phyloP scores from a whole-genome alignment of 2,888 invertebrate species.

The Galerucella calmariensis region DNA sequence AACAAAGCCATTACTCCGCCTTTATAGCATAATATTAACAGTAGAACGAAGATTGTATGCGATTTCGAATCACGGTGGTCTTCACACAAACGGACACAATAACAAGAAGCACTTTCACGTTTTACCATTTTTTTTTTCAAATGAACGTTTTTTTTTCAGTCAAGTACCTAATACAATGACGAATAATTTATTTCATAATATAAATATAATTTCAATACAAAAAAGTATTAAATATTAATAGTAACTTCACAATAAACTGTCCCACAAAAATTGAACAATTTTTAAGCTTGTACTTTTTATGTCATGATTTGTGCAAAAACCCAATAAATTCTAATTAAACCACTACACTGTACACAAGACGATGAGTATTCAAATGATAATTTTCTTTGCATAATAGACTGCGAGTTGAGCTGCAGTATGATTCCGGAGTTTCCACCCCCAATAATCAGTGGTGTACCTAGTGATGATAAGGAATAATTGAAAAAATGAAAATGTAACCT shows the following conservation, averaged over 20 bases:
- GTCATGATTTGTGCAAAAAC: conserved; percentile 22
- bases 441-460: background rate
- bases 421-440: conserved; percentile 30
- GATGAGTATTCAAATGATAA: conserved; percentile 42
- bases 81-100: conserved; percentile 38
- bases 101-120: conserved; percentile 18
- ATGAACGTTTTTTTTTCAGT: background rate
- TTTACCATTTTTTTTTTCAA: too few relatives aligned
- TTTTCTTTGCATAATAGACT: conserved; percentile 36
- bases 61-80: conserved; percentile 53
- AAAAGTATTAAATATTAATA: too few relatives aligned
- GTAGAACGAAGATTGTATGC: conserved; percentile 57
- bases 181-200: too few relatives aligned
- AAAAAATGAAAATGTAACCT: too few relatives aligned
- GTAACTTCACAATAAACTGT: too few relatives aligned
- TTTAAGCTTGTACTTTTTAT: background rate
- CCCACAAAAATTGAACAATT: background rate
- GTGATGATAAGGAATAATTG: background rate
- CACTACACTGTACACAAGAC: conserved; percentile 32
- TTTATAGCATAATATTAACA: conserved; percentile 60
- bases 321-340: conserved; percentile 25
- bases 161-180: too few relatives aligned
- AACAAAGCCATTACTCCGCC: conserved; percentile 62
- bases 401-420: conserved; percentile 28
- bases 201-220: too few relatives aligned